Base-by-base conservation (phyloP, 2,888 invertebrate genomes). In the Cepaea hortensis region DNA sequence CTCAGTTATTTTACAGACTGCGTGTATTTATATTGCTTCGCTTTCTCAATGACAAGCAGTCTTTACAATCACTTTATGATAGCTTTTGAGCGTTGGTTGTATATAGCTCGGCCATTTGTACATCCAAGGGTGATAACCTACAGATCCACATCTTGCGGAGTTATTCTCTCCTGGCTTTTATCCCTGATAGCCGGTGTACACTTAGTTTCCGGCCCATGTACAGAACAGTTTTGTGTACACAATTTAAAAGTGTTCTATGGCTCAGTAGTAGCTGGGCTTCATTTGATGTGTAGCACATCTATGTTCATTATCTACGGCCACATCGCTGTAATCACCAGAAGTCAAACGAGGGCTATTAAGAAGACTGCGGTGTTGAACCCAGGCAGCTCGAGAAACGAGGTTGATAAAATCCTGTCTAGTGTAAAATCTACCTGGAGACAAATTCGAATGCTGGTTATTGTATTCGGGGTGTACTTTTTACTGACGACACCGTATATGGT, bases 71-170 rank as follows among this genome's bases (percentile, higher is more conserved):
- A 81, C 15, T 68, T 81, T 7, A 15, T 81, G 20, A 81, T 81
- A 35, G 65, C 81, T 5, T 6, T 35, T 6, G 81, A 81, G 68
- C 23, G 81, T n/a, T 81, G 81, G 81, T 35, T 81, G 65, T 81
- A 81, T 46, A 81, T 81, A 65, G 81, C 81, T 65, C 65, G 48
- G 3, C 81, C 81, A 81, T 81, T 61, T 46, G 3, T 81, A 20
- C 81, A 81, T 46, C 81, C 46, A 20, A 81, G 81, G 18, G 6
- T 81, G 9, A 46, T 81, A n/a, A 81, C 65, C 4, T 18, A 55
- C 18, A 15, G 15, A 18, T 65, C 81, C 35, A 68, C 81, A 48
- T 13, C 46, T 46, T 81, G 81, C 46, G 68, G 46, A 23, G 50
- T 81, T 13, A 46, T 46, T 46, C 3, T 68, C 13, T 20, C 55